Evolutionary conservation across 2,797 vertebrate genomes (phyloP).

Genomic region (Myotis myotis): DNA sequence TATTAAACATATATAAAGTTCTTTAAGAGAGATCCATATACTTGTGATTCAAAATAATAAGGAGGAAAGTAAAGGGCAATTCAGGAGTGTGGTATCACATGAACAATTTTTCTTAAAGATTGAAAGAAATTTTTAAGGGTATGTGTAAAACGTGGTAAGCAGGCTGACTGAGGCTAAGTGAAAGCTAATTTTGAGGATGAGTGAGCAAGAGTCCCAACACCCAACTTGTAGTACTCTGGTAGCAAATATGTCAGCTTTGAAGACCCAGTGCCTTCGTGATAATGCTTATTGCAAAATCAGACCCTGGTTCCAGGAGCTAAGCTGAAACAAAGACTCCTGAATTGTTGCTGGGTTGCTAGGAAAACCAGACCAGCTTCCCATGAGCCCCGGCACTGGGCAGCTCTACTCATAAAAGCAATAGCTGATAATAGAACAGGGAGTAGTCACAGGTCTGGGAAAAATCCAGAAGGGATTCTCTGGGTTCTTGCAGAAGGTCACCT

Average conservation of each 20-base stretch:
- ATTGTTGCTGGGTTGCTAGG: neutral
- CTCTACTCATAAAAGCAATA: neutral
- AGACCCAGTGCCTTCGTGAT: neutral
- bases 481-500: neutral
- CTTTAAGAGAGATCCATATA: neutral
- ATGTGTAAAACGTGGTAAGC: no score
- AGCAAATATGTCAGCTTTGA: neutral
- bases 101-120: neutral
- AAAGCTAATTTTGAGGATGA: neutral
- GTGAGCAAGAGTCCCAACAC: neutral
- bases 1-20: neutral
- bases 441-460: neutral
- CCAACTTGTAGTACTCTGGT: neutral
- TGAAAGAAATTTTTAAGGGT: neutral
- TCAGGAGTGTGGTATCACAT: neutral
- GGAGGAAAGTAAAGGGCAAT: neutral
- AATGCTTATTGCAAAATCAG: neutral
- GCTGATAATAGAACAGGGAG: neutral
- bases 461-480: neutral
- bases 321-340: slow-evolving; percentile 1
- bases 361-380: neutral
- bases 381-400: neutral
- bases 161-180: neutral
- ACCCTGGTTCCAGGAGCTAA: neutral
- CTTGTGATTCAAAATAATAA: neutral